Percentiles rank a stretch among this genome's conserved stretches.
These are phyloP conservation scores for Puma concolor DNA, from an alignment of 2,113 vertebrate genomes.

Conservation along the genomic window DNA sequence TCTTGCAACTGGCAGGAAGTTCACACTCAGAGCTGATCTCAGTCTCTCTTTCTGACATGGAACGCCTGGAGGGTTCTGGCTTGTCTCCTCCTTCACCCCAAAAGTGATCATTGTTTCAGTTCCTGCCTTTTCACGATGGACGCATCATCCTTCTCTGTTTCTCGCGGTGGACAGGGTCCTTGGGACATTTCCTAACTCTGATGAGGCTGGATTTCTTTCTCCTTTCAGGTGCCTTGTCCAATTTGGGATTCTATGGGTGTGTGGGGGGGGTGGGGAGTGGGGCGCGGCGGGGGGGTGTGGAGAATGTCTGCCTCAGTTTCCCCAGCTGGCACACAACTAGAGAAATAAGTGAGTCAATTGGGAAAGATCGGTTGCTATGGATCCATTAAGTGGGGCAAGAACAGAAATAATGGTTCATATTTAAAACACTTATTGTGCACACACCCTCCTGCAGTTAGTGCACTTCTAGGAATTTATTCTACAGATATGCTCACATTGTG, in stretches of 20 bases:
- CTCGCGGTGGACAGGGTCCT: not conserved
- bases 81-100: not conserved
- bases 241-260: not conserved
- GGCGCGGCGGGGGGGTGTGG: fast-evolving
- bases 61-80: not conserved
- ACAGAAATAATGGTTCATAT: not conserved
- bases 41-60: conserved; percentile 1
- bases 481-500: not conserved
- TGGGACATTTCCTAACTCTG: not conserved
- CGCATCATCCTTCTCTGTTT: not conserved
- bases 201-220: not conserved
- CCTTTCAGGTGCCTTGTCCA: not conserved
- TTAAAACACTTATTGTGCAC: not conserved
- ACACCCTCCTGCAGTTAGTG: not conserved
- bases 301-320: conserved; percentile 1
- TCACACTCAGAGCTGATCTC: conserved; percentile 43
- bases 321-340: not conserved
- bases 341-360: not conserved
- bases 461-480: not conserved
- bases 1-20: not conserved
- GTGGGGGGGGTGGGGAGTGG: too few relatives aligned
- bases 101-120: not conserved
- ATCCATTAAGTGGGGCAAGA: not conserved
- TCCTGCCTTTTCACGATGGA: conserved; percentile 11
- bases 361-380: not conserved